Evolutionary conservation across 2,797 vertebrate genomes (phyloP).

Genomic region (Scleropages formosus): DNA sequence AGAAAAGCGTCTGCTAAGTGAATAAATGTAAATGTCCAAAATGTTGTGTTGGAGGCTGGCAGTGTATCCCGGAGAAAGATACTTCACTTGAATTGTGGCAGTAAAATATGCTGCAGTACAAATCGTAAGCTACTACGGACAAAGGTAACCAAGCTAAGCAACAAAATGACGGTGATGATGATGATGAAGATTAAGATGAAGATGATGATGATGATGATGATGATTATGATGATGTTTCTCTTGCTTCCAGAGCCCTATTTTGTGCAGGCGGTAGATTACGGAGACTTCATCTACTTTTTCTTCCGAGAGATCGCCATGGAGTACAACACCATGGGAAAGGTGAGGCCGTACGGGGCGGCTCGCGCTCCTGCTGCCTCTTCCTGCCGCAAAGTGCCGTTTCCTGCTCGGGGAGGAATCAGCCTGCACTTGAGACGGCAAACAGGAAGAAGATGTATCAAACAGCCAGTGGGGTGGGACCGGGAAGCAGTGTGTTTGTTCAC

Average conservation of each 20-base stretch:
- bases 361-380: constrained; percentile 39
- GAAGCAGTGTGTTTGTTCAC: constrained; percentile 59
- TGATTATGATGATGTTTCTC: constrained; percentile 1
- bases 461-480: constrained; percentile 48
- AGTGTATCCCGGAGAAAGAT: too few species aligned
- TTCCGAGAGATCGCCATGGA: constrained; percentile 98
- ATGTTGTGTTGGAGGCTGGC: too few species aligned
- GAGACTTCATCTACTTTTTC: constrained; percentile 98
- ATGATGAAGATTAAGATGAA: neutral
- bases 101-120: too few species aligned
- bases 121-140: too few species aligned
- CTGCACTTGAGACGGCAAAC: constrained; percentile 62
- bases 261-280: constrained; percentile 91
- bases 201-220: too few species aligned
- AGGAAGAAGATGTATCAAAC: constrained; percentile 65
- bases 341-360: constrained; percentile 52
- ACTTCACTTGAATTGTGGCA: too few species aligned
- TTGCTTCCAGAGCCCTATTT: constrained; percentile 87
- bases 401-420: constrained; percentile 54
- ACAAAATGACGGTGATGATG: too few species aligned
- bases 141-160: too few species aligned
- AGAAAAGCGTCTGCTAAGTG: too few species aligned
- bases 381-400: neutral
- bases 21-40: too few species aligned
- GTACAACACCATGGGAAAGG: constrained; percentile 99